phyloP scores from a whole-genome alignment of 1,140 invertebrate genomes.

The Drosophila virilis region DNA sequence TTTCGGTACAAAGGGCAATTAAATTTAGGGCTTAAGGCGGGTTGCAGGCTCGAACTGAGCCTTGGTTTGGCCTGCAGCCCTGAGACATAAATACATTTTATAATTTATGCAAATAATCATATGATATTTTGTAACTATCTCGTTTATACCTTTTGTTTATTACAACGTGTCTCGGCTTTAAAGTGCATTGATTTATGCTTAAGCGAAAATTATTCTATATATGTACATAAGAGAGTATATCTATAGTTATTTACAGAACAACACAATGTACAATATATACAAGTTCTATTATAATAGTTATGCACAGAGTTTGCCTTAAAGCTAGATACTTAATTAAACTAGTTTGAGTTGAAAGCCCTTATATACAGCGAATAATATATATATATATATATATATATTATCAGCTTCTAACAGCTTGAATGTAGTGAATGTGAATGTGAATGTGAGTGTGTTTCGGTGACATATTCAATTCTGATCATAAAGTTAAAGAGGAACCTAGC shows the following conservation, averaged over 20 bases:
- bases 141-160: constrained; percentile 12
- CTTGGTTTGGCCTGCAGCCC: too few species aligned
- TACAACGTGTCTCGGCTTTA: background rate
- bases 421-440: constrained; percentile 34
- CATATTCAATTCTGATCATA: background rate
- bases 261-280: background rate
- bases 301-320: constrained; percentile 41
- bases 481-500: too few species aligned
- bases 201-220: too few species aligned
- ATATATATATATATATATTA: background rate
- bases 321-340: background rate
- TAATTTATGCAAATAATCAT: background rate
- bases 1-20: too few species aligned
- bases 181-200: too few species aligned
- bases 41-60: too few species aligned
- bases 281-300: constrained; percentile 59
- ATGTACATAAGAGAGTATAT: background rate
- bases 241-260: constrained; percentile 42
- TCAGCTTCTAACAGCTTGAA: constrained; percentile 48
- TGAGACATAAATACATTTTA: too few species aligned
- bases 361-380: constrained; percentile 1
- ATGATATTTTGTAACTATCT: background rate
- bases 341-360: constrained; percentile 25
- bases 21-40: too few species aligned
- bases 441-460: constrained; percentile 20